Evolutionary conservation across 2,113 vertebrate genomes (phyloP).

Genomic region (Hypocryptadius cinnamomeus): DNA sequence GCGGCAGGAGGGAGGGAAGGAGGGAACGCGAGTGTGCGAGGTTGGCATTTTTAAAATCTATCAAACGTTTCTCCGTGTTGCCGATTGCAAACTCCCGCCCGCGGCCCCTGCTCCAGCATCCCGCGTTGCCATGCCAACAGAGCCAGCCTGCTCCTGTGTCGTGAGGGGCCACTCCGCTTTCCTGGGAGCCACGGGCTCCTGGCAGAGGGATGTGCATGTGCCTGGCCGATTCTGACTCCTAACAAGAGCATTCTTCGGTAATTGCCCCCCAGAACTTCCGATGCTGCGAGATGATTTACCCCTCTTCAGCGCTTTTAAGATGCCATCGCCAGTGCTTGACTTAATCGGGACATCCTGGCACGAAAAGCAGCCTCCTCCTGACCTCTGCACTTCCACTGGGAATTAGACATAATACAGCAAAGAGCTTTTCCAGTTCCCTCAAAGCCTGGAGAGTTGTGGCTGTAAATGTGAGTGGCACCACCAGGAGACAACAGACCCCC

Average conservation of each 20-base stretch:
- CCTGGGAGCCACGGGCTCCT: neutral
- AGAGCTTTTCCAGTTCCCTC: neutral
- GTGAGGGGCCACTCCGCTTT: neutral
- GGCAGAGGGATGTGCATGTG: neutral
- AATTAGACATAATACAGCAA: neutral
- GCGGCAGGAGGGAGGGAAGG: neutral
- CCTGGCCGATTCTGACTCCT: neutral
- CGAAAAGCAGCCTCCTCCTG: neutral
- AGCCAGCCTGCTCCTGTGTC: neutral
- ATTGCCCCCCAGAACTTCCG: neutral
- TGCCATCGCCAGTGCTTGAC: neutral
- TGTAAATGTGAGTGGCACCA: neutral
- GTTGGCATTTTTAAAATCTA: neutral
- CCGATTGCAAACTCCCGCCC: neutral
- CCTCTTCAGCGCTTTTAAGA: neutral
- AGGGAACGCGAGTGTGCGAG: neutral
- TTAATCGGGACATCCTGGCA: neutral
- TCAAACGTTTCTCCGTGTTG: neutral
- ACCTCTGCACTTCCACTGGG: neutral
- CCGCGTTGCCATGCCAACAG: constrained; percentile 36
- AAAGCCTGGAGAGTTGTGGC: neutral
- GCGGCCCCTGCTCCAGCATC: neutral
- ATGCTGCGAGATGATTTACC: neutral
- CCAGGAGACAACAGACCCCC: neutral
- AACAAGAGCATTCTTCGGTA: neutral